Evolutionary conservation across 1,140 invertebrate genomes (phyloP).

Genomic region (Bombus waltoni): DNA sequence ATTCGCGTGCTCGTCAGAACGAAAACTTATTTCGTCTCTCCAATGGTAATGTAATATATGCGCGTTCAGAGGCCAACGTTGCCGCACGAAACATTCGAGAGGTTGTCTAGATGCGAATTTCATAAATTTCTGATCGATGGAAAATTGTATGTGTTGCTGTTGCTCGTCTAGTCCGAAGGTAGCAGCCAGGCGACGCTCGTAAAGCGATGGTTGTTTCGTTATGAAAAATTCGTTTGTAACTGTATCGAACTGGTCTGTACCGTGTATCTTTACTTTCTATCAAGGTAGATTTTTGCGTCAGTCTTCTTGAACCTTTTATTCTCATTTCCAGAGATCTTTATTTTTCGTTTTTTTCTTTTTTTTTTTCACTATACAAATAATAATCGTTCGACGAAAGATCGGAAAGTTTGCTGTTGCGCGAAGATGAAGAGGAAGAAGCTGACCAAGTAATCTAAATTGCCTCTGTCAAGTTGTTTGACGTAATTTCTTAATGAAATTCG

Average conservation of each 20-base stretch:
- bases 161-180: neutral
- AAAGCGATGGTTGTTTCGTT: constrained; percentile 29
- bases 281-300: neutral
- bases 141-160: constrained; percentile 12
- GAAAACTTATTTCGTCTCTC: constrained; percentile 14
- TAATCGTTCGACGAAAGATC: no score
- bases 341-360: no score
- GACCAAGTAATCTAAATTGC: no score
- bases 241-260: neutral
- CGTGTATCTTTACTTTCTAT: neutral
- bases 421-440: no score
- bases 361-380: no score
- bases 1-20: neutral
- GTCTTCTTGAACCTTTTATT: no score
- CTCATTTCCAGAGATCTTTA: no score
- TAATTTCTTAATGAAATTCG: no score
- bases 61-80: neutral
- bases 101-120: constrained; percentile 25
- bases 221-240: constrained; percentile 37
- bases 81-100: constrained; percentile 3
- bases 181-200: constrained; percentile 4
- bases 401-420: no score
- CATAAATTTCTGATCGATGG: constrained; percentile 45
- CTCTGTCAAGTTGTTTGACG: no score
- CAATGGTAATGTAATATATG: neutral